Conservation (phyloP, 2,888 invertebrate species). For the Byasa hedistus region DNA sequence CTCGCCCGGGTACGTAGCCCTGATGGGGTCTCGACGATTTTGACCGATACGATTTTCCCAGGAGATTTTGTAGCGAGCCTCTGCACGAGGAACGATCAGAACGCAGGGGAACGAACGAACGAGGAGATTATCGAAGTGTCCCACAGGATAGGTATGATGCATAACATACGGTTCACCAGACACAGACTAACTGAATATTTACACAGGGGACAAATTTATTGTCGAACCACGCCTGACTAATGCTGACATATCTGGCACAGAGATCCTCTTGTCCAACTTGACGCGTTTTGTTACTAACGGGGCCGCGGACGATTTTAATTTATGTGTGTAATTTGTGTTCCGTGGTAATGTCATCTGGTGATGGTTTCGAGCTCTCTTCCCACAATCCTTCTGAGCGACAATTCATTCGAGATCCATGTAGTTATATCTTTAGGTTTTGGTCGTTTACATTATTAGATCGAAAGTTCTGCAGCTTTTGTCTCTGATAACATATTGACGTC, state of each 20-base stretch:
- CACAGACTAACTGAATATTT: slow-evolving; percentile 39
- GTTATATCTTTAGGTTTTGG: too few relatives aligned
- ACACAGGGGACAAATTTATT: slow-evolving; percentile 27
- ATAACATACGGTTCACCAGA: slow-evolving; percentile 33
- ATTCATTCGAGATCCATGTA: too few relatives aligned
- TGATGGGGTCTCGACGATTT: slow-evolving; percentile 31
- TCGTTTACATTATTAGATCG: too few relatives aligned
- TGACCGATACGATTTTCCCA: slow-evolving; percentile 57
- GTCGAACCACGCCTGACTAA: slow-evolving; percentile 39
- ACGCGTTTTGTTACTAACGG: slow-evolving; percentile 41
- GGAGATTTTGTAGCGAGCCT: slow-evolving; percentile 64
- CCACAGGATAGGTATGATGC: slow-evolving; percentile 48
- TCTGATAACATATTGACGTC: too few relatives aligned
- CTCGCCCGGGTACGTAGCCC: slow-evolving; percentile 32
- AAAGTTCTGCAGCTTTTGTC: too few relatives aligned
- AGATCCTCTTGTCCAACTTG: slow-evolving; percentile 46
- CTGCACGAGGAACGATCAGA: slow-evolving; percentile 49
- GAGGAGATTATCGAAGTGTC: slow-evolving; percentile 41
- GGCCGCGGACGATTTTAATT: slow-evolving; percentile 37
- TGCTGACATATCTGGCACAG: slow-evolving; percentile 46
- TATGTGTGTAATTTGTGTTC: slow-evolving; percentile 5
- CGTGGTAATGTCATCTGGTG: slow-evolving; percentile 30
- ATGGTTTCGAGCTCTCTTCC: slow-evolving; percentile 6
- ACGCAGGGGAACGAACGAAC: slow-evolving; percentile 34
- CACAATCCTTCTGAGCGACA: too few relatives aligned